Base-by-base conservation (phyloP, 2,113 vertebrate genomes). In the Notarius lentiginosus region DNA sequence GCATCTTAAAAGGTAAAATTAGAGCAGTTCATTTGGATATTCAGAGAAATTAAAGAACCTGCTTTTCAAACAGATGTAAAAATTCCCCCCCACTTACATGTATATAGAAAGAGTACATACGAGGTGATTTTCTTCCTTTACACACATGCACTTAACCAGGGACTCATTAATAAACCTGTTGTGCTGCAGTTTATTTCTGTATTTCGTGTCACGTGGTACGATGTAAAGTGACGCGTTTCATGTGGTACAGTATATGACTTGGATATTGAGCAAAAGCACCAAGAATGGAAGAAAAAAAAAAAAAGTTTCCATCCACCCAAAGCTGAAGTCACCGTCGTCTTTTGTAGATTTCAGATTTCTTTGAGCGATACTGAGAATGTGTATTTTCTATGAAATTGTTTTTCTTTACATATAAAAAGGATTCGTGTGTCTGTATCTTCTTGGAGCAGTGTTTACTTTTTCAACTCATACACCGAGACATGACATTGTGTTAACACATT, bases 321-420 rank as follows among this genome's bases (percentile, higher is more conserved):
- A 80, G 30, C 6, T 10, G 47, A 8, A 77, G 34, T 56, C 17
- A 68, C 9, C 15, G 14, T 82, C 22, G 63, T 5, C 14, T 47
- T 27, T 58, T 56, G 24, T 47, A 63, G 20, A 56, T 72, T 53
- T 7, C 75, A 56, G 60, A 68, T 47, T 85, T 84, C 9, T 63
- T 85, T 2, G 11, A 63, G 2, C 34, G 55, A 87, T 75, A 82
- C 79, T 81, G 77, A 87, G 85, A 82, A 87, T 82, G 22, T 82
- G 27, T 47, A 70, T 73, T 73, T 73, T 70, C 22, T 82, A 51
- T 80, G 10, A 66, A 85, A 85, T 34, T 66, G 47, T 63, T 8
- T 82, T 81, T 20, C 5, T 55, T 55, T 20, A 12, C 18, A 77
- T 41, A 85, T 66, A 56, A 79, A 85, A 75, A 60, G 0, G 15